Percentiles rank a stretch among this genome's conserved stretches.
These are phyloP conservation scores for Pachyrhynchus sulphureomaculatus DNA, from an alignment of 1,140 invertebrate genomes.

Conservation along the genomic window DNA sequence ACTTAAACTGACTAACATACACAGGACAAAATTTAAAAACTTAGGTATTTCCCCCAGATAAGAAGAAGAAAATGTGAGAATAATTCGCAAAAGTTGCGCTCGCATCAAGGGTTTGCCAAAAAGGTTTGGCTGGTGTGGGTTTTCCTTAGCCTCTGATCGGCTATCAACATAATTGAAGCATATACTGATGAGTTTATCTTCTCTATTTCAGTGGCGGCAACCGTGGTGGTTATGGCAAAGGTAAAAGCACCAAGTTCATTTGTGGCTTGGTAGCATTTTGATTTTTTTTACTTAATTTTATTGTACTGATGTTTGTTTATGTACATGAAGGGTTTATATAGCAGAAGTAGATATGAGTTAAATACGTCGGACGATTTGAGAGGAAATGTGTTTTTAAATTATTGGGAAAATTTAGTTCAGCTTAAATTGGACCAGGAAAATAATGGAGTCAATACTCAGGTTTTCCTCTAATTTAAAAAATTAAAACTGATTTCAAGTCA, in stretches of 20 bases:
- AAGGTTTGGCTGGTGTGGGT: slow-evolving; percentile 2
- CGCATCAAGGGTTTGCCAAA: slow-evolving; percentile 13
- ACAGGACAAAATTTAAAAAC: background rate
- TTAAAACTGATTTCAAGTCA: too few relatives aligned
- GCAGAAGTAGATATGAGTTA: background rate
- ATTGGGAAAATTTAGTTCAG: background rate
- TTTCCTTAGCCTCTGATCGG: slow-evolving; percentile 5
- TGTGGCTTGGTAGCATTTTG: slow-evolving; percentile 44
- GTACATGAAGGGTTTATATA: background rate
- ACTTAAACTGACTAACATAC: background rate
- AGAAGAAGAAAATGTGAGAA: slow-evolving; percentile 15
- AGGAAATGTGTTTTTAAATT: too few relatives aligned
- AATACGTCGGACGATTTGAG: background rate
- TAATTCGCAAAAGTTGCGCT: background rate
- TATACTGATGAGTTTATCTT: slow-evolving; percentile 48
- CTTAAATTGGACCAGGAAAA: too few relatives aligned
- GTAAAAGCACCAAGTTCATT: slow-evolving; percentile 46
- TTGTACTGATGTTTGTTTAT: slow-evolving; percentile 27
- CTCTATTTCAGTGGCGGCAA: slow-evolving; percentile 51
- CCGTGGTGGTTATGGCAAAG: slow-evolving; percentile 51
- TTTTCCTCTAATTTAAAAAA: too few relatives aligned
- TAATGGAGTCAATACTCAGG: too few relatives aligned
- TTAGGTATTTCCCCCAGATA: background rate
- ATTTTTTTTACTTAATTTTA: slow-evolving; percentile 40
- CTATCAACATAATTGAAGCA: slow-evolving; percentile 34